These are phyloP conservation scores for Phorcus lineatus DNA, from an alignment of 2,888 invertebrate genomes.

Conservation along the genomic window DNA sequence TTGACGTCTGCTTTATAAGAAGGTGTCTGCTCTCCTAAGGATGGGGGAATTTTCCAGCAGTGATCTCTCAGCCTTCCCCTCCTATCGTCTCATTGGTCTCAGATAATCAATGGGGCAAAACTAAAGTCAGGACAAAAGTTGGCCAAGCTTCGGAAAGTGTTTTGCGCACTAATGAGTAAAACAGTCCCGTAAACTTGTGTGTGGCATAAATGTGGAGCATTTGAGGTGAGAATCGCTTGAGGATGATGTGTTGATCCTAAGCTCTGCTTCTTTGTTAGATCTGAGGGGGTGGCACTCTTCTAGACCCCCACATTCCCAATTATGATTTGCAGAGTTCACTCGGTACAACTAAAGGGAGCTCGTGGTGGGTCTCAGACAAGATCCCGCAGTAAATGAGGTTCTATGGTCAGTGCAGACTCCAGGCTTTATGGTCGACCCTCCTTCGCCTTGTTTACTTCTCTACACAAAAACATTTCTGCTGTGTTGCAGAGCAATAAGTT, in stretches of 20 bases:
- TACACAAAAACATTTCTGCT: too few relatives aligned
- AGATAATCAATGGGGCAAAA: neutral
- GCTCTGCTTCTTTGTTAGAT: neutral
- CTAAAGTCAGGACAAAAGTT: neutral
- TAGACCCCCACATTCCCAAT: neutral
- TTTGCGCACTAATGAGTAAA: neutral
- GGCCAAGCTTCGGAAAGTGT: slow-evolving; percentile 1
- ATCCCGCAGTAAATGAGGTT: neutral
- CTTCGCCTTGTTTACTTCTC: too few relatives aligned
- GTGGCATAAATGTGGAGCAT: neutral
- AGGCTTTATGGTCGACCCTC: too few relatives aligned
- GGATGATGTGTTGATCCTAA: too few relatives aligned
- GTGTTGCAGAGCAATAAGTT: too few relatives aligned
- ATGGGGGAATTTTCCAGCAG: neutral
- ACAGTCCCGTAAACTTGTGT: neutral
- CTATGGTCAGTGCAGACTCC: neutral
- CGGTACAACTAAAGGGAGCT: neutral
- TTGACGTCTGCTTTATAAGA: neutral
- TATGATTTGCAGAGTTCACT: neutral
- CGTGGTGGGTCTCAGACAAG: neutral
- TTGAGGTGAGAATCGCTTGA: neutral
- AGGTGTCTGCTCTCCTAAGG: neutral
- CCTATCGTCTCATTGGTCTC: neutral
- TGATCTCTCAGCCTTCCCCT: neutral
- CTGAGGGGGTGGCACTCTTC: neutral